A percentile compares a stretch with the other conserved stretches of the same genome.
phyloP scores from a whole-genome alignment of 2,113 vertebrate species.

The Ursus arctos region DNA sequence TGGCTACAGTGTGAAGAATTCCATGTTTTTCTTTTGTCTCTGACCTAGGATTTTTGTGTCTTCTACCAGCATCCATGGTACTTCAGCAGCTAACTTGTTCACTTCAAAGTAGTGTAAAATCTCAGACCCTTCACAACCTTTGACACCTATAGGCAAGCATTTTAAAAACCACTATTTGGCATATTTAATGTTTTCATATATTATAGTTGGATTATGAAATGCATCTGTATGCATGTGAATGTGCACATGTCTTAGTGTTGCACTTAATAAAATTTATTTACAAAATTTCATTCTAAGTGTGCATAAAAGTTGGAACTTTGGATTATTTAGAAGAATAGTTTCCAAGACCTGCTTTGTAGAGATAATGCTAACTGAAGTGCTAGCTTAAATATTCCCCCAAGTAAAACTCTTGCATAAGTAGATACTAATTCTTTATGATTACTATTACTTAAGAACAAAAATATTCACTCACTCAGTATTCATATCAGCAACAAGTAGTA shows the following conservation, averaged over 20 bases:
- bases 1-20: too few relatives aligned
- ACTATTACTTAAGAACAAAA: conserved; percentile 27
- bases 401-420: neutral
- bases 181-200: neutral
- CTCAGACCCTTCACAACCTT: neutral
- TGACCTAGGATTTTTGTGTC: neutral
- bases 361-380: neutral
- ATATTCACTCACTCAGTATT: conserved; percentile 8
- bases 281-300: neutral
- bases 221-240: neutral
- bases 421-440: neutral
- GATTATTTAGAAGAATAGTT: neutral
- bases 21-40: neutral
- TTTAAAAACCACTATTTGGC: neutral
- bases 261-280: conserved; percentile 4
- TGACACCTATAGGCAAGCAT: neutral
- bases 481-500: neutral
- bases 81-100: neutral
- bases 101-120: neutral
- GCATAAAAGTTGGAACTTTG: neutral
- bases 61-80: neutral
- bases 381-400: neutral
- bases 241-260: neutral
- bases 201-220: neutral
- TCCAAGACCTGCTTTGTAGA: neutral